phyloP scores from a whole-genome alignment of 2,888 invertebrate genomes.

The Pherbina coryleti region DNA sequence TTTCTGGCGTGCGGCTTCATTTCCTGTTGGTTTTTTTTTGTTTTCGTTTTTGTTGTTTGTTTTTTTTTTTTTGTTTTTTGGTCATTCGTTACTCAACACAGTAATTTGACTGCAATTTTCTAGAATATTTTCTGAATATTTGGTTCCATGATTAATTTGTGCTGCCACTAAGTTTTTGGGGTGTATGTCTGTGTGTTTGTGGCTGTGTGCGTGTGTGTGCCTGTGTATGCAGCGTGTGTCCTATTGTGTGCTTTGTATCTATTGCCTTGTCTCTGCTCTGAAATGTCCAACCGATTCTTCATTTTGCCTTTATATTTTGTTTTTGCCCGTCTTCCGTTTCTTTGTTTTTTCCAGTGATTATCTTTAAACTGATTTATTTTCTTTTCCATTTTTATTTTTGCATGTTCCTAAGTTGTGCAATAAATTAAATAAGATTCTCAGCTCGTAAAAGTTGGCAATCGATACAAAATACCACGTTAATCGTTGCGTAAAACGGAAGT shows the following conservation, averaged over 20 bases:
- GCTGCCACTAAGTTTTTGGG: too few relatives aligned
- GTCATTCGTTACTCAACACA: neutral
- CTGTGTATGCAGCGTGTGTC: too few relatives aligned
- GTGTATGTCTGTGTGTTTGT: too few relatives aligned
- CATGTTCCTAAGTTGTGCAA: neutral
- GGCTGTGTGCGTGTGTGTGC: too few relatives aligned
- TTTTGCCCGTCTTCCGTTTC: neutral
- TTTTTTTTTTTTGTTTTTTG: neutral
- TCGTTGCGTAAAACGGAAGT: conserved; percentile 21
- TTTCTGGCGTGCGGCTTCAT: neutral
- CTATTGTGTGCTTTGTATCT: too few relatives aligned
- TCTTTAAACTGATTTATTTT: neutral
- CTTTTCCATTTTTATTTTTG: neutral
- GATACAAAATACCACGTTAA: conserved; percentile 13
- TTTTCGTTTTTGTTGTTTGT: neutral
- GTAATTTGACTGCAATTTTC: neutral
- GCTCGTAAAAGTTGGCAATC: conserved; percentile 18
- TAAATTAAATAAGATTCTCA: neutral
- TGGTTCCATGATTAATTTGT: too few relatives aligned
- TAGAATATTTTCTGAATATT: neutral
- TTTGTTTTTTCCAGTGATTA: neutral
- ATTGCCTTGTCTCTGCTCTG: too few relatives aligned
- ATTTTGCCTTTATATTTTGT: neutral
- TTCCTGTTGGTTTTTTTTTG: neutral
- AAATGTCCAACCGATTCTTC: neutral